Evolutionary conservation across 2,888 invertebrate genomes (phyloP).

Genomic region (Entomobrya multifasciata): DNA sequence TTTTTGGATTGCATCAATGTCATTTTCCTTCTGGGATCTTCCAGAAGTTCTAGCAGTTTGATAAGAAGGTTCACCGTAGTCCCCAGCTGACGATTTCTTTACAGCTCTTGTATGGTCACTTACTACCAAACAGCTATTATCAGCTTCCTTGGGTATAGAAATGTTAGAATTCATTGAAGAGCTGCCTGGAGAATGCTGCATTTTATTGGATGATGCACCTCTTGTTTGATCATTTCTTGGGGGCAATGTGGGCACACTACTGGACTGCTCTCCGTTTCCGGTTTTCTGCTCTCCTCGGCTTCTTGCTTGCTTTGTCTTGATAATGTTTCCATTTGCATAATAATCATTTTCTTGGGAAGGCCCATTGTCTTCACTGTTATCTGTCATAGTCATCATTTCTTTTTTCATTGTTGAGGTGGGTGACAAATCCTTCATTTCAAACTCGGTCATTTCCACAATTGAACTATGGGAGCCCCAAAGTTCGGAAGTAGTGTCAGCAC

Average conservation of each 20-base stretch:
- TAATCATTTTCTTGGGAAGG: conserved; percentile 58
- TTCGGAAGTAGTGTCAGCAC: conserved; percentile 67
- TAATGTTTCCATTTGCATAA: conserved; percentile 61
- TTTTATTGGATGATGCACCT: conserved; percentile 28
- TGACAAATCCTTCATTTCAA: conserved; percentile 72
- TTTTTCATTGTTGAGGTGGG: conserved; percentile 39
- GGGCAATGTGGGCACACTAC: conserved; percentile 62
- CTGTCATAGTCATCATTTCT: conserved; percentile 41
- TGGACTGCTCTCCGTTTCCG: background rate
- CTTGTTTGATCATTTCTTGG: conserved; percentile 65
- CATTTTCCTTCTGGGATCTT: conserved; percentile 44
- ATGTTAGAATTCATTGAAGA: conserved; percentile 52
- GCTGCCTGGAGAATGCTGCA: conserved; percentile 57
- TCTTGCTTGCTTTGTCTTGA: conserved; percentile 3
- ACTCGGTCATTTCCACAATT: conserved; percentile 75
- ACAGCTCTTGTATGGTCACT: conserved; percentile 85
- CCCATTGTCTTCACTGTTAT: conserved; percentile 20
- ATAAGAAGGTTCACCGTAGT: conserved; percentile 7
- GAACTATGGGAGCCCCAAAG: conserved; percentile 78
- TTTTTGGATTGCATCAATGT: conserved; percentile 54
- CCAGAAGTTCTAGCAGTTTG: background rate
- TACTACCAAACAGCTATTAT: conserved; percentile 88
- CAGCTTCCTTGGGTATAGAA: conserved; percentile 81
- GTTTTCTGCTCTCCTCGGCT: conserved; percentile 10
- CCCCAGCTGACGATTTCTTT: conserved; percentile 1